Percentiles rank a stretch among this genome's conserved stretches.
Evolutionary conservation across 2,888 invertebrate genomes (phyloP).

Genomic region (Philereme transversata): DNA sequence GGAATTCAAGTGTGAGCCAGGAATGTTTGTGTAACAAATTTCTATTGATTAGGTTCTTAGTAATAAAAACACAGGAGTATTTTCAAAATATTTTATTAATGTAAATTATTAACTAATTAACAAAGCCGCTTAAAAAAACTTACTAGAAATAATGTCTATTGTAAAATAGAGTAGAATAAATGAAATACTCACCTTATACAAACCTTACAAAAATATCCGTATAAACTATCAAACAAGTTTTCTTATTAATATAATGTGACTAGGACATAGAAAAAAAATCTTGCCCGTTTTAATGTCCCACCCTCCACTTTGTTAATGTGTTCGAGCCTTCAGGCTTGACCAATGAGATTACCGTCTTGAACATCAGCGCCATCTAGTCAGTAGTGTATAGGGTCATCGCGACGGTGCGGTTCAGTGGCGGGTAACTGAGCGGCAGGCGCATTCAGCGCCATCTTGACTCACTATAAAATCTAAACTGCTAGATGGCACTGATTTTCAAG

Average conservation of each 20-base stretch:
- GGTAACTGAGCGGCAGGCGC: too few relatives aligned
- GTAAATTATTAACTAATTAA: constrained; percentile 14
- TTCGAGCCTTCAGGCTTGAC: too few relatives aligned
- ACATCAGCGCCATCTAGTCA: too few relatives aligned
- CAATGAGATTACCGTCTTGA: too few relatives aligned
- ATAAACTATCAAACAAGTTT: constrained; percentile 15
- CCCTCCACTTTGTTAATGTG: neutral
- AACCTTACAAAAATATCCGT: constrained; percentile 26
- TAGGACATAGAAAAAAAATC: neutral
- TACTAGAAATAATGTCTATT: constrained; percentile 22
- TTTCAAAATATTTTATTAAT: constrained; percentile 13
- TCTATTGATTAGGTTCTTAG: too few relatives aligned
- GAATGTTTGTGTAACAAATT: too few relatives aligned
- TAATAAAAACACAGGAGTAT: neutral
- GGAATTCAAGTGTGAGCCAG: too few relatives aligned
- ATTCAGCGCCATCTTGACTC: too few relatives aligned
- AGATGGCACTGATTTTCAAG: too few relatives aligned
- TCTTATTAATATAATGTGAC: neutral
- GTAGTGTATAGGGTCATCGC: too few relatives aligned
- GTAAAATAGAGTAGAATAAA: constrained; percentile 22
- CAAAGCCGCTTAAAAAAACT: constrained; percentile 27
- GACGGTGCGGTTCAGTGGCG: too few relatives aligned
- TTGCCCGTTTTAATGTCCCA: neutral
- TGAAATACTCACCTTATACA: constrained; percentile 38
- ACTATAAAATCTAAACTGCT: too few relatives aligned